Evolutionary conservation across 2,113 vertebrate species (phyloP).

Genomic region (Podarcis muralis): DNA sequence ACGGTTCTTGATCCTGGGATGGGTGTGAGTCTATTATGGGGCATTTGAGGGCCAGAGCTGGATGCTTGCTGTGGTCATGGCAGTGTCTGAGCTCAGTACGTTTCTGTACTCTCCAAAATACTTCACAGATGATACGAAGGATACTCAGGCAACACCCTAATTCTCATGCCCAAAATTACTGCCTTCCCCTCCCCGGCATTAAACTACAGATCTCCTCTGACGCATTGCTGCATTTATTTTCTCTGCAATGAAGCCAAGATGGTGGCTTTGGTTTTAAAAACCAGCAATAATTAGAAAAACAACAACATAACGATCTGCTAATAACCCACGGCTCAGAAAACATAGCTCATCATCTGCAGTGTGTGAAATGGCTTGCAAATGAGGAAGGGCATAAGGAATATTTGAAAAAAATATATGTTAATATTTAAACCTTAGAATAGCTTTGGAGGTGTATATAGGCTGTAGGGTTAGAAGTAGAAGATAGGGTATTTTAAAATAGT

Average conservation of each 20-base stretch:
- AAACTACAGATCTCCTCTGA: too few relatives aligned
- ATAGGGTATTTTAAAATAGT: too few relatives aligned
- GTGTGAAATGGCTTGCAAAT: not conserved
- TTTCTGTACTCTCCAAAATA: not conserved
- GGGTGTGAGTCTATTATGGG: not conserved
- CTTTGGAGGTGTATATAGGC: too few relatives aligned
- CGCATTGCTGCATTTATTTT: not conserved
- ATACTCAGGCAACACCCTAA: not conserved
- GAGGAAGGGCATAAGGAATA: constrained; percentile 37
- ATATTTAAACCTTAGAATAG: too few relatives aligned
- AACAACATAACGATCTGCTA: not conserved
- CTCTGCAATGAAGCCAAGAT: not conserved
- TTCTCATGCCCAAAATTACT: not conserved
- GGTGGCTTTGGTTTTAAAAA: not conserved
- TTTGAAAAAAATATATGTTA: too few relatives aligned
- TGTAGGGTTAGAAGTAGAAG: too few relatives aligned
- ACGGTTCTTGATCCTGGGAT: too few relatives aligned
- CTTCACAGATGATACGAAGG: not conserved
- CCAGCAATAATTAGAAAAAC: not conserved
- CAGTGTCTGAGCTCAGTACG: not conserved
- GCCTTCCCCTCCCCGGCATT: not conserved
- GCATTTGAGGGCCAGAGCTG: not conserved
- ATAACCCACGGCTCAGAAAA: not conserved
- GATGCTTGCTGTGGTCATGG: not conserved
- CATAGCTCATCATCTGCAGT: not conserved